Base-by-base conservation (phyloP, 2,888 invertebrate genomes). In the Plagodis dolabraria region DNA sequence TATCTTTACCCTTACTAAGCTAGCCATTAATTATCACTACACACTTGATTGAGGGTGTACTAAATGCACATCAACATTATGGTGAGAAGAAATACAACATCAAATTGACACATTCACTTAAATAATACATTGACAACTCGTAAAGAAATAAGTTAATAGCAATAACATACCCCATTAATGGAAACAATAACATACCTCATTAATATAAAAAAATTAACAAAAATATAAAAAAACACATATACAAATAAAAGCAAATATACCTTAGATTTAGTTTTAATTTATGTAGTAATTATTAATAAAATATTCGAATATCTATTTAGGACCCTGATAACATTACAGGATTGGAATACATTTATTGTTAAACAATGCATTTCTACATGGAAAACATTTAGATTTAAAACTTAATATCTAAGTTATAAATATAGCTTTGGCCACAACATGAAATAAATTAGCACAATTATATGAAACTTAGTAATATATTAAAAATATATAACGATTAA, bases 351-450 rank as follows among this genome's bases (percentile, higher is more conserved):
- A 48, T 7, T 45, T 35, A 40, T 40, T 40, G 8, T 5, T 10
- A 10, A 40, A 10, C 5, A 40, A n/a, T n/a, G 9, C 38, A 6
- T 35, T 35, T 35, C 5, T 35, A 7, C 36, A 36, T 36, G 36
- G 8, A 36, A 36, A 36, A 36, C 36, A 36, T 36, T 36, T 36
- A 36, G 5, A 40, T 40, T 10, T 10, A 5, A 10, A 40, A 8
- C 10, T 40, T 10, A 8, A 10, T 10, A 40, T 10, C 5, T 40
- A 40, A 2, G 0, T 40, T 10, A 8, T 10, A 22, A 44, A 7
- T 8, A 45, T 45, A 60, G 40, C 55, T 63, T 64, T 63, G 65
- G 62, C 58, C 54, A 63, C 59, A 59, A 62, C 62, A 62, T 58
- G 42, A 53, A 56, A 35, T 44, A 7, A 22, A 44, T 7, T 51